Conservation (phyloP, 2,797 vertebrate species). For the Typhlichthys subterraneus region DNA sequence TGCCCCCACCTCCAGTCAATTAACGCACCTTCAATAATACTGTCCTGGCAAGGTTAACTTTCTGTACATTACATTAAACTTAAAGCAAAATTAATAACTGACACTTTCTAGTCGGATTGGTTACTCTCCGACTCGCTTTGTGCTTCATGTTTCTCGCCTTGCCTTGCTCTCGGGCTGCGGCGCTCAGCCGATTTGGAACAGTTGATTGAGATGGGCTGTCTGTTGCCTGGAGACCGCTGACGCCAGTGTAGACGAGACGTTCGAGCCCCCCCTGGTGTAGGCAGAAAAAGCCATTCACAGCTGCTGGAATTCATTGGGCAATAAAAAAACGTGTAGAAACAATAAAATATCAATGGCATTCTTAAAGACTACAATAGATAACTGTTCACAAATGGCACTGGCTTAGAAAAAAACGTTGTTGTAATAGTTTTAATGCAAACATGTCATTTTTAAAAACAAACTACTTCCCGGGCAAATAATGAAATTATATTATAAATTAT, state of each 20-base stretch:
- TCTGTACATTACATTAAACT: slow-evolving; percentile 25
- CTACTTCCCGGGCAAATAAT: no score
- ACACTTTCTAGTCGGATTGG: slow-evolving; percentile 32
- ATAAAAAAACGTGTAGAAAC: no score
- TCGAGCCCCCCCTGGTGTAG: slow-evolving; percentile 64
- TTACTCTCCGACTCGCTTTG: slow-evolving; percentile 58
- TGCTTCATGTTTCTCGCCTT: slow-evolving; percentile 63
- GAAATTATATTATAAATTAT: no score
- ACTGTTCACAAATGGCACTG: no score
- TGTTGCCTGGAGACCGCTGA: slow-evolving; percentile 81
- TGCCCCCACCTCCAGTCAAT: slow-evolving; percentile 31
- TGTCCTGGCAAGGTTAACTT: slow-evolving; percentile 12
- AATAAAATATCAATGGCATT: slow-evolving; percentile 13
- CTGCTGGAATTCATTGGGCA: no score
- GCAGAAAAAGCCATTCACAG: slow-evolving; percentile 7
- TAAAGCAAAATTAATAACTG: slow-evolving; percentile 31
- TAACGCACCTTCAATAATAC: slow-evolving; percentile 21
- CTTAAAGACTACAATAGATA: slow-evolving; percentile 7
- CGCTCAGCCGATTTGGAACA: slow-evolving; percentile 38
- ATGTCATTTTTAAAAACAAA: no score
- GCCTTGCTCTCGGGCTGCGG: slow-evolving; percentile 30
- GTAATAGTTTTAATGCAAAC: no score
- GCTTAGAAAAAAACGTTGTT: no score
- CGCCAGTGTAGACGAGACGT: slow-evolving; percentile 55
- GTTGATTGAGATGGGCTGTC: slow-evolving; percentile 45